Percentiles rank a stretch among this genome's conserved stretches.
Evolutionary conservation across 1,140 invertebrate genomes (phyloP).

Genomic region (Megalonaias nervosa): DNA sequence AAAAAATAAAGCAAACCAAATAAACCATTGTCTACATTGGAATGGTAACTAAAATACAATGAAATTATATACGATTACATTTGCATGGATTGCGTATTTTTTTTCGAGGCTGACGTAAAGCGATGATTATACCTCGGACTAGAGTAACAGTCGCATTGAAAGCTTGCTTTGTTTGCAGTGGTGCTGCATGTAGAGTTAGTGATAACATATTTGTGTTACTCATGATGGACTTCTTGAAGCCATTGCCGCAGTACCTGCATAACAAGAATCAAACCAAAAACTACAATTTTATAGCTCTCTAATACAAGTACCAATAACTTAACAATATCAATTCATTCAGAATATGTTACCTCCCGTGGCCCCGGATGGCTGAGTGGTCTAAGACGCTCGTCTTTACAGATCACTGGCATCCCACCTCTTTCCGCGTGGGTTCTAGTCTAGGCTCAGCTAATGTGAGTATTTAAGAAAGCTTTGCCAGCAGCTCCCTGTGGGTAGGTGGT

Average conservation of each 20-base stretch:
- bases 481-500: too few relatives aligned
- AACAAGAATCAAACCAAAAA: neutral
- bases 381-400: too few relatives aligned
- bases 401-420: too few relatives aligned
- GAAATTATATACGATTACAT: neutral
- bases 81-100: neutral
- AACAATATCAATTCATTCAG: too few relatives aligned
- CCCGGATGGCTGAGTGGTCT: too few relatives aligned
- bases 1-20: too few relatives aligned
- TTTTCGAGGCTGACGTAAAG: constrained; percentile 3
- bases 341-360: too few relatives aligned
- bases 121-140: constrained; percentile 5
- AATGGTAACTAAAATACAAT: neutral
- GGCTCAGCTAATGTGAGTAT: too few relatives aligned
- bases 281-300: neutral
- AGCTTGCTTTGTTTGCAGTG: constrained; percentile 6
- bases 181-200: constrained; percentile 8
- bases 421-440: too few relatives aligned
- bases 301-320: neutral
- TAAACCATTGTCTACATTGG: too few relatives aligned
- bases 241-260: constrained; percentile 38
- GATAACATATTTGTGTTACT: constrained; percentile 27
- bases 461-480: too few relatives aligned
- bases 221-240: constrained; percentile 10
- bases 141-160: constrained; percentile 22